A percentile compares a stretch with the other conserved stretches of the same genome.
Conservation (phyloP, 1,140 invertebrate species). For the Ooceraea biroi region DNA sequence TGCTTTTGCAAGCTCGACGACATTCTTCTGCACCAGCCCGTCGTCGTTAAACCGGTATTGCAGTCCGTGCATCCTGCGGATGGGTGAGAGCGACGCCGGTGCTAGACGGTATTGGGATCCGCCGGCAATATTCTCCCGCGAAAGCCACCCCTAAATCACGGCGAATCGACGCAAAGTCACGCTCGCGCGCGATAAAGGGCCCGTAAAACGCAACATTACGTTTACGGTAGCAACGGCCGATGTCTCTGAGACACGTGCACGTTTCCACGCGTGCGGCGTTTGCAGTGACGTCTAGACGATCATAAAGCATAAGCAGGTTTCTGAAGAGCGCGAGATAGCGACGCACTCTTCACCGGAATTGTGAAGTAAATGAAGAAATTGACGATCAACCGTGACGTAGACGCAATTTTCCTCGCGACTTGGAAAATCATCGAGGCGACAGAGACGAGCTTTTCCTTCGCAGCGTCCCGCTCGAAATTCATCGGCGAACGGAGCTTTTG, state of each 20-base stretch:
- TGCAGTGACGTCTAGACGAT: conserved; percentile 1
- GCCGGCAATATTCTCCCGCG: conserved; percentile 40
- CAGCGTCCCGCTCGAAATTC: too few relatives aligned
- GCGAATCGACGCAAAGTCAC: conserved; percentile 36
- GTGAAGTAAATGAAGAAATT: too few relatives aligned
- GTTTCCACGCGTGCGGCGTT: neutral
- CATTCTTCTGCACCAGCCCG: conserved; percentile 28
- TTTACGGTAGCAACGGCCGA: conserved; percentile 28
- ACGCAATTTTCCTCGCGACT: too few relatives aligned
- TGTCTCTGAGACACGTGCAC: neutral
- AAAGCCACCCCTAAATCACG: conserved; percentile 42
- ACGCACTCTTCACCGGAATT: too few relatives aligned
- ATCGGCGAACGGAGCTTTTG: too few relatives aligned
- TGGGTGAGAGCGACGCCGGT: neutral
- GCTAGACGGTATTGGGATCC: conserved; percentile 22
- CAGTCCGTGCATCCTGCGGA: conserved; percentile 2
- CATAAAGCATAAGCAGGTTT: neutral
- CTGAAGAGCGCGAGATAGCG: neutral
- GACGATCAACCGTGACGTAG: too few relatives aligned
- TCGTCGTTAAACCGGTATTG: conserved; percentile 53
- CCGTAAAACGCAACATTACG: conserved; percentile 39
- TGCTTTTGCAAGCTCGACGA: conserved; percentile 29
- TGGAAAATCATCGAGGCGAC: too few relatives aligned
- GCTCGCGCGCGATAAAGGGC: conserved; percentile 43
- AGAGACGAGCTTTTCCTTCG: too few relatives aligned